These are phyloP conservation scores for Diplolepis rosae DNA, from an alignment of 2,888 invertebrate genomes.

Conservation along the genomic window DNA sequence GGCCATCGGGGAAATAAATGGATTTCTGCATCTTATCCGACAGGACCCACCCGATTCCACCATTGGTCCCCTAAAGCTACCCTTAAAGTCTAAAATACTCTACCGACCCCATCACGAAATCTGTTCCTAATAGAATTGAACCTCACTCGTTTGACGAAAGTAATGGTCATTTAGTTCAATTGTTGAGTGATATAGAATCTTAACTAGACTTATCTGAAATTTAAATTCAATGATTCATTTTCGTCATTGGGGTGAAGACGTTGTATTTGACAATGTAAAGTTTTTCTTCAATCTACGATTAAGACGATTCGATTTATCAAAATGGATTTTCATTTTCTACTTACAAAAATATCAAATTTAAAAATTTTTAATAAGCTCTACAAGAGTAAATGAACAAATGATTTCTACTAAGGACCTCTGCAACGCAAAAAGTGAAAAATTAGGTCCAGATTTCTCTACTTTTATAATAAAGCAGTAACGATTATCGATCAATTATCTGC, in stretches of 20 bases:
- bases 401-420: not conserved
- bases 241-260: not conserved
- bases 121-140: slow-evolving; percentile 50
- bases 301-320: slow-evolving; percentile 16
- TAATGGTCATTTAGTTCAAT: not conserved
- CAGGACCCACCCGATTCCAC: slow-evolving; percentile 69
- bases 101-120: slow-evolving; percentile 43
- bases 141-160: not conserved
- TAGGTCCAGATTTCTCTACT: slow-evolving; percentile 53
- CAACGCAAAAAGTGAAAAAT: slow-evolving; percentile 37
- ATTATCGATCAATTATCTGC: slow-evolving; percentile 53
- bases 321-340: not conserved
- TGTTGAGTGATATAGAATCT: not conserved
- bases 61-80: slow-evolving; percentile 70
- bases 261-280: not conserved
- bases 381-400: not conserved
- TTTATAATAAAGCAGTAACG: slow-evolving; percentile 47
- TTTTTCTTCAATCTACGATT: slow-evolving; percentile 2
- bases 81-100: slow-evolving; percentile 66
- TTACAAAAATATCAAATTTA: not conserved
- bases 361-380: not conserved
- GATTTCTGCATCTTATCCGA: slow-evolving; percentile 66
- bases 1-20: slow-evolving; percentile 67
- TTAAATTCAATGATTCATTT: not conserved
- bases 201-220: not conserved